A percentile compares a stretch with the other conserved stretches of the same genome.
These are phyloP conservation scores for Lypha dubia DNA, from an alignment of 2,888 invertebrate species.

Conservation along the genomic window DNA sequence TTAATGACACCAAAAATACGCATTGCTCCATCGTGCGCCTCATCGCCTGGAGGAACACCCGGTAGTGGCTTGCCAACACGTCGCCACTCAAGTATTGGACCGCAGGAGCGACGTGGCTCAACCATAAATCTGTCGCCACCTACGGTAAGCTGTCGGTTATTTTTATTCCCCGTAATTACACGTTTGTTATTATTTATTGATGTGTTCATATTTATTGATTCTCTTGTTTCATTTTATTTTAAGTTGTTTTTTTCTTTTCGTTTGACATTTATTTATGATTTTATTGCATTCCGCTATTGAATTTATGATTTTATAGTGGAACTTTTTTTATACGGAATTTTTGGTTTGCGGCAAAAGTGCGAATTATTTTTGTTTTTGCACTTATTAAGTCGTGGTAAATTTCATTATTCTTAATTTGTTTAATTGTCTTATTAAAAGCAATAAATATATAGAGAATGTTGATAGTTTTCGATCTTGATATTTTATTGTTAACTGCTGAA, in stretches of 20 bases:
- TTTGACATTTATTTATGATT: conserved; percentile 37
- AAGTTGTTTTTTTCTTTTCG: conserved; percentile 25
- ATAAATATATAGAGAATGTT: neutral
- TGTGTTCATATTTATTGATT: conserved; percentile 32
- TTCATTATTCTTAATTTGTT: neutral
- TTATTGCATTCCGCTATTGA: conserved; percentile 11
- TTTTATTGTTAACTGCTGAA: too few relatives aligned
- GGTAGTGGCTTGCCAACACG: conserved; percentile 92
- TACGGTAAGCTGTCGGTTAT: conserved; percentile 87
- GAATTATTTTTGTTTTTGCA: neutral
- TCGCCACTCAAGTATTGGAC: conserved; percentile 95
- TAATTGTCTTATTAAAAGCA: neutral
- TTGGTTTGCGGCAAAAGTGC: neutral
- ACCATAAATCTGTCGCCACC: conserved; percentile 94
- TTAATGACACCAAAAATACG: conserved; percentile 95
- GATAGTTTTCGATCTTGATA: too few relatives aligned
- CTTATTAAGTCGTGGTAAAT: conserved; percentile 53
- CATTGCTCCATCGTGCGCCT: conserved; percentile 94
- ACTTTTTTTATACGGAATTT: neutral
- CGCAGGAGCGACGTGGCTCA: conserved; percentile 93
- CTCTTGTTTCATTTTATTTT: neutral
- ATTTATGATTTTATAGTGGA: conserved; percentile 6
- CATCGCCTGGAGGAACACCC: conserved; percentile 89
- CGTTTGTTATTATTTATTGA: conserved; percentile 45
- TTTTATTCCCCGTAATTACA: conserved; percentile 35